Percentiles rank a stretch among this genome's conserved stretches.
Evolutionary conservation across 2,113 vertebrate genomes (phyloP).

Genomic region (Ptilorrhoa leucosticta): DNA sequence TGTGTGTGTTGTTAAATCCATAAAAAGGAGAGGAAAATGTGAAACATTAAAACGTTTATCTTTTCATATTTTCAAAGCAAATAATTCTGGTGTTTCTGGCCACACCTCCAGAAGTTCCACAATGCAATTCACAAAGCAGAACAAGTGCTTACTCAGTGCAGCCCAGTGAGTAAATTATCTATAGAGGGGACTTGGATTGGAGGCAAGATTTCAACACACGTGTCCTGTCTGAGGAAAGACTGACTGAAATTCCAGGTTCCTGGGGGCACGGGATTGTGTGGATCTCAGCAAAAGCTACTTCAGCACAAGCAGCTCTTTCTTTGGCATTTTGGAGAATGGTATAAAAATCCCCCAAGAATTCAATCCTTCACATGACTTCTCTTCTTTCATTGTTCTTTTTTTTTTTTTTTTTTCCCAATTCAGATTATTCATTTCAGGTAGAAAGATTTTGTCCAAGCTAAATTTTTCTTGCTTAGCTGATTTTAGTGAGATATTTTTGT

Average conservation of each 20-base stretch:
- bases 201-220: neutral
- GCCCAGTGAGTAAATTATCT: neutral
- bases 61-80: neutral
- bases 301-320: neutral
- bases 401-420: neutral
- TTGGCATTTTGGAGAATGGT: neutral
- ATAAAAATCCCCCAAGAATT: neutral
- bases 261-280: neutral
- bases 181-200: neutral
- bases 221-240: neutral
- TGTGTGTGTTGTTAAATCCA: accelerated
- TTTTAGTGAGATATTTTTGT: neutral
- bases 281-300: neutral
- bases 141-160: neutral
- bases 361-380: neutral
- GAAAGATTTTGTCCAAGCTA: neutral
- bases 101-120: neutral
- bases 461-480: neutral
- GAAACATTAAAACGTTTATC: neutral
- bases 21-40: neutral
- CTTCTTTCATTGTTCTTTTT: neutral
- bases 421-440: neutral
- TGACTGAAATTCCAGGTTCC: neutral
- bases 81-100: neutral
- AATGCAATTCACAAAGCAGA: neutral